Evolutionary conservation across 1,140 invertebrate species (phyloP), one percentile per base, ranked within the genome.

Genomic region (Ruditapes philippinarum): DNA sequence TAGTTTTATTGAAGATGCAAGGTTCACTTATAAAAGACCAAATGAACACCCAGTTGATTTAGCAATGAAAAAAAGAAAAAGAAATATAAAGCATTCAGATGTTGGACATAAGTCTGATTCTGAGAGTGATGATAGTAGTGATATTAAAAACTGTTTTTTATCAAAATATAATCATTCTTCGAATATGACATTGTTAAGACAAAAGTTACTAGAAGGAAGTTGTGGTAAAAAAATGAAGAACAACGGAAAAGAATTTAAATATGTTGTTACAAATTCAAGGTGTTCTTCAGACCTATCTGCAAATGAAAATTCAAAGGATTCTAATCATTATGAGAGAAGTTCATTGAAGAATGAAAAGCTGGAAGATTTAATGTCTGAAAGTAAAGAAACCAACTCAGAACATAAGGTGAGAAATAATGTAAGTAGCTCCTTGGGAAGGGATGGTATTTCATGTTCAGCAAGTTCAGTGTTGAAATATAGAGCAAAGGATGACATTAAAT

Each of bases 41-140:
- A 62, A 51, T 51, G 76, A 88, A 68, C 62, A 62, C 31, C 74
- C 74, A 1, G 45, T 62, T 3, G 85, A 88, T 31, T 45, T 79
- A 9, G 54, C 45, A 1, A 31, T 68, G n/a, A 88, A 88, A 54
- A 88, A 79, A 80, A 38, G 62, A 28, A 88, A 80, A 36, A 51
- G 76, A 70, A 12, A 33, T 38, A 31, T 51, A 11, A 88, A 65
- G 36, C 57, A 40, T 80, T 11, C 28, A 28, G 51, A 76, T 25
- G n/a, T 3, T 36, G 49, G 70, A 51, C 51, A 80, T 33, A 76
- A 70, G n/a, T 65, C 85, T 0, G 85, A 88, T 28, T 80, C 85
- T 0, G 85, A 88, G 5, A 80, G 76, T 70, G 85, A 88, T 22
- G 85, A 88, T 54, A 38, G 45, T 4, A 54, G 40, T 11, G 25